Conservation (phyloP, 2,888 invertebrate species). For the Drosophila sordidula region DNA sequence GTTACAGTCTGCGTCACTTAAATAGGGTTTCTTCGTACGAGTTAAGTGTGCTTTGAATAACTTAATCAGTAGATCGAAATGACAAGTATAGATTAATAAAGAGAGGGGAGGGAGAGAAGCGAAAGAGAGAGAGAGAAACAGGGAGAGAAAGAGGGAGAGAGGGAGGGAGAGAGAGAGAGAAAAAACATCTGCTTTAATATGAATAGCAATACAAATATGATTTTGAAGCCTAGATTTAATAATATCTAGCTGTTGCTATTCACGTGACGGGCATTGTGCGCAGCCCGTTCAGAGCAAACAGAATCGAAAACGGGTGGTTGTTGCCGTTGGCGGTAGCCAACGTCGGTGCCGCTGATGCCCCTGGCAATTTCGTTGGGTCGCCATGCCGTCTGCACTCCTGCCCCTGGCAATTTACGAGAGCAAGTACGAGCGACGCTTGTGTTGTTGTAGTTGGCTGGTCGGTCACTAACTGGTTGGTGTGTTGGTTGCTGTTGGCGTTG, state of each 20-base stretch:
- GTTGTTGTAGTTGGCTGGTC: slow-evolving; percentile 34
- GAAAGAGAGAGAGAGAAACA: not conserved
- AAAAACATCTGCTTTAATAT: no score
- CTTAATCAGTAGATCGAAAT: no score
- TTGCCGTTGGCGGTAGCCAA: slow-evolving; percentile 38
- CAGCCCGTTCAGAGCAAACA: slow-evolving; percentile 55
- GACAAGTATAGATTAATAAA: no score
- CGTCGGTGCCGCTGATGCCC: slow-evolving; percentile 26
- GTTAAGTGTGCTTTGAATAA: not conserved
- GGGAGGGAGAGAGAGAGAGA: no score
- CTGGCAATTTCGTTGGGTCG: slow-evolving; percentile 27
- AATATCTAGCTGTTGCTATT: slow-evolving; percentile 15
- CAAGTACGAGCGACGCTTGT: slow-evolving; percentile 9
- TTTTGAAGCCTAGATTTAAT: not conserved
- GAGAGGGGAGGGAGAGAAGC: no score
- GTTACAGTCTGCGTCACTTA: slow-evolving; percentile 42
- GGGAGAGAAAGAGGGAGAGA: not conserved
- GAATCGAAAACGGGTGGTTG: slow-evolving; percentile 74
- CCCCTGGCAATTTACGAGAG: slow-evolving; percentile 28
- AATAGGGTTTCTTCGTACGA: slow-evolving; percentile 7
- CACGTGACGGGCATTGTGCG: slow-evolving; percentile 32
- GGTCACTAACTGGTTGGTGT: slow-evolving; percentile 49
- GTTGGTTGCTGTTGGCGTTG: slow-evolving; percentile 39
- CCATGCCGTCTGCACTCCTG: slow-evolving; percentile 9
- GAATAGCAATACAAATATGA: not conserved